These are phyloP conservation scores for Lycopodina hypogea DNA, from an alignment of 37 sponge, comb jelly and placozoan species.

Conservation along the genomic window DNA sequence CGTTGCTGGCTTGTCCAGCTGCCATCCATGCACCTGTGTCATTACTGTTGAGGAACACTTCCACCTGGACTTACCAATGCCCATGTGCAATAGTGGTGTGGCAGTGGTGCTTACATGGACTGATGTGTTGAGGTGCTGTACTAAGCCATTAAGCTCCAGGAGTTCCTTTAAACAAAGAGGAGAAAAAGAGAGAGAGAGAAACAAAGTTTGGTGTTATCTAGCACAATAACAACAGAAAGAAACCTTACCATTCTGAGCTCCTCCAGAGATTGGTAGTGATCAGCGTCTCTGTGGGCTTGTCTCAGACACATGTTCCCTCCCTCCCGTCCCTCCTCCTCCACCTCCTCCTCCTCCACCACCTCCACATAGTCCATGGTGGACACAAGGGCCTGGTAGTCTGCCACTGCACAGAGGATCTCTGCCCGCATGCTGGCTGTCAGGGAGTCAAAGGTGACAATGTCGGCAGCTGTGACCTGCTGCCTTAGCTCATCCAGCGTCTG, in stretches of 20 bases:
- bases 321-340: background rate
- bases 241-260: slow-evolving; percentile 30
- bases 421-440: slow-evolving; percentile 11
- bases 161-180: slow-evolving; percentile 26
- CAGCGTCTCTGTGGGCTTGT: background rate
- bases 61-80: too few species aligned
- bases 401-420: slow-evolving; percentile 33
- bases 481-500: slow-evolving; percentile 56
- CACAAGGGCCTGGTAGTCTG: slow-evolving; percentile 23
- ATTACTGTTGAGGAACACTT: too few species aligned
- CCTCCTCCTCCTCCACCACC: background rate
- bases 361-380: background rate
- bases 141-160: slow-evolving; percentile 36
- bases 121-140: background rate
- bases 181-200: too few species aligned
- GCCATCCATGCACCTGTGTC: too few species aligned
- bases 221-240: too few species aligned
- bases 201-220: too few species aligned
- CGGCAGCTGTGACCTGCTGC: slow-evolving; percentile 30
- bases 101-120: slow-evolving; percentile 2
- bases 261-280: slow-evolving; percentile 45
- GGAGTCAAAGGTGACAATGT: slow-evolving; percentile 19
- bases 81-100: too few species aligned
- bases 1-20: too few species aligned
- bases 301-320: background rate